Conservation (phyloP, 2,113 vertebrate genomes). For the Blennius ocellaris region DNA sequence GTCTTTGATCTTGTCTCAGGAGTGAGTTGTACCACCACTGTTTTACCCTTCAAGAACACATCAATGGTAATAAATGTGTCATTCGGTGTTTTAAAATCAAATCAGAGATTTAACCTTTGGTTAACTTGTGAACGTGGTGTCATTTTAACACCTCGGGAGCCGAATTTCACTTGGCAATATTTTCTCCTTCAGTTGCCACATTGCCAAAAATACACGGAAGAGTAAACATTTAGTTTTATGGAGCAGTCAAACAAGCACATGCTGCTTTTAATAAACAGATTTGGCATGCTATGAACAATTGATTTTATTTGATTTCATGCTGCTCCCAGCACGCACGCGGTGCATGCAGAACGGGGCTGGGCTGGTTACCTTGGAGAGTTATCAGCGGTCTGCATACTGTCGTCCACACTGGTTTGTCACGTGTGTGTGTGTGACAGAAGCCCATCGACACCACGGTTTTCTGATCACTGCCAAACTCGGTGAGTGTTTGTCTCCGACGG, state of each 20-base stretch:
- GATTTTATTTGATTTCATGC: conserved; percentile 31
- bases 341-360: not conserved
- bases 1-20: too few relatives aligned
- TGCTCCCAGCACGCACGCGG: not conserved
- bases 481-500: not conserved
- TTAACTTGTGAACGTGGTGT: too few relatives aligned
- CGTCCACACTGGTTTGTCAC: too few relatives aligned
- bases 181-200: not conserved
- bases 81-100: too few relatives aligned
- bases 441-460: too few relatives aligned
- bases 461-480: not conserved
- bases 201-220: conserved; percentile 10
- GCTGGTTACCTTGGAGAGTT: conserved; percentile 14
- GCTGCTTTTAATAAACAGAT: conserved; percentile 11
- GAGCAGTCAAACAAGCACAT: conserved; percentile 11
- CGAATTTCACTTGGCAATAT: not conserved
- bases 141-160: too few relatives aligned
- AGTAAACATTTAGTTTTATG: not conserved
- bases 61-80: too few relatives aligned
- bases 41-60: too few relatives aligned
- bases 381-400: not conserved
- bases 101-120: too few relatives aligned
- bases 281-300: not conserved
- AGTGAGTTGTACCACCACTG: too few relatives aligned
- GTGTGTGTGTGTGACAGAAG: too few relatives aligned